A percentile compares a stretch with the other conserved stretches of the same genome.
Evolutionary conservation across 2,113 vertebrate species (phyloP).

Genomic region (Euleptes europaea): DNA sequence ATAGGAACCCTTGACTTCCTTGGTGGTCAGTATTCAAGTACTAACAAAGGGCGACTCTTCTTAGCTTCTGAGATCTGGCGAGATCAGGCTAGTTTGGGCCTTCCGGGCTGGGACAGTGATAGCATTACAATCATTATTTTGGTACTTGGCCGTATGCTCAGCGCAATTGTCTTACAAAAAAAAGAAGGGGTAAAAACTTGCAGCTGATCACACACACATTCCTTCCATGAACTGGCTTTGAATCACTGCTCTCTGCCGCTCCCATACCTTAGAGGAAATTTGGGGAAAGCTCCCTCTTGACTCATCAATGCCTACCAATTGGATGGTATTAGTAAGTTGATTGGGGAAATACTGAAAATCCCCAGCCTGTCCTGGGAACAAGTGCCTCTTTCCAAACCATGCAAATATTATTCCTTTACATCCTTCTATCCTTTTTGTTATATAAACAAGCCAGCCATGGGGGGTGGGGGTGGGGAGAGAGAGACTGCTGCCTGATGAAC

Average conservation of each 20-base stretch:
- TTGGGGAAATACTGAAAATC: not conserved
- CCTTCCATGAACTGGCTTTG: not conserved
- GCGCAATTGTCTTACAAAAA: not conserved
- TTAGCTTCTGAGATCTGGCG: no score
- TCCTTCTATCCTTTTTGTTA: not conserved
- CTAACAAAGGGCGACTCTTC: no score
- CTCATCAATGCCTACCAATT: not conserved
- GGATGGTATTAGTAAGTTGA: not conserved
- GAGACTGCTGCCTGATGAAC: not conserved
- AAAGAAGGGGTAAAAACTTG: not conserved
- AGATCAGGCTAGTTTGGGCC: no score
- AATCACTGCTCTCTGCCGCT: not conserved
- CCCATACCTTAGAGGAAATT: not conserved
- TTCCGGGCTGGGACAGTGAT: no score
- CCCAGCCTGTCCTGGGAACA: not conserved
- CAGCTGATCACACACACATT: not conserved
- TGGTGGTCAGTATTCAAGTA: no score
- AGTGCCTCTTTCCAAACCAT: slow-evolving; percentile 14
- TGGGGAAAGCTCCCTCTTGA: not conserved
- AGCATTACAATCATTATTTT: no score
- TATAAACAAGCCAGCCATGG: not conserved
- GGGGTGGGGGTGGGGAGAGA: not conserved
- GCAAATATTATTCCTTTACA: not conserved
- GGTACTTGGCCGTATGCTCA: not conserved
- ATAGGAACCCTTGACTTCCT: no score